Conservation (phyloP, 2,797 vertebrate genomes). For the Sylvilagus floridanus region DNA sequence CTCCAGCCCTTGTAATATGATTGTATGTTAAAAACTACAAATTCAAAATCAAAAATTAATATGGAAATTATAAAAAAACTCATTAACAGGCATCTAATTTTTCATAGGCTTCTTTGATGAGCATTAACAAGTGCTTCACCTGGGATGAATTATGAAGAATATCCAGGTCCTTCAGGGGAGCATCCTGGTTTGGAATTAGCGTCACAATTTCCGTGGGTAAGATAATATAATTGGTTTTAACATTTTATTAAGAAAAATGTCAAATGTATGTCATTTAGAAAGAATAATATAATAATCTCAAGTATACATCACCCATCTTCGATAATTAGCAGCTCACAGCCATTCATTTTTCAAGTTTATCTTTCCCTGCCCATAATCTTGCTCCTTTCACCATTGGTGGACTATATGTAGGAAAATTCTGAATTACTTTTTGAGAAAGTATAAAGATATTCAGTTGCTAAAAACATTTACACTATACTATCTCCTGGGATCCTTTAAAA, state of each 20-base stretch:
- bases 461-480: neutral
- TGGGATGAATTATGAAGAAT: slow-evolving; percentile 84
- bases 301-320: neutral
- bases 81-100: slow-evolving; percentile 82
- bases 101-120: slow-evolving; percentile 85
- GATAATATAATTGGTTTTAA: slow-evolving; percentile 33
- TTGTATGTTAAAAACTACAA: neutral
- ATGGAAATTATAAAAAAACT: neutral
- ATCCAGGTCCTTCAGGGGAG: slow-evolving; percentile 84
- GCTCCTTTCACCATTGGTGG: neutral
- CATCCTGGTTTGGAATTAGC: slow-evolving; percentile 81
- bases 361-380: neutral
- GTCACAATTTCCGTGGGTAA: slow-evolving; percentile 83
- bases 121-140: slow-evolving; percentile 80
- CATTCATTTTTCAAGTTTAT: neutral
- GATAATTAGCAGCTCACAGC: neutral
- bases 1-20: neutral
- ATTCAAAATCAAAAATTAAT: slow-evolving; percentile 29
- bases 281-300: neutral
- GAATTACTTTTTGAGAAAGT: slow-evolving; percentile 49
- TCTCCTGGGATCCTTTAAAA: neutral
- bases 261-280: neutral
- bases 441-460: slow-evolving; percentile 5
- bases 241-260: slow-evolving; percentile 37
- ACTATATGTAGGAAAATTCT: neutral